phyloP scores from a whole-genome alignment of 53 echinoderm and acorn worm species.

The Henricia sp. region DNA sequence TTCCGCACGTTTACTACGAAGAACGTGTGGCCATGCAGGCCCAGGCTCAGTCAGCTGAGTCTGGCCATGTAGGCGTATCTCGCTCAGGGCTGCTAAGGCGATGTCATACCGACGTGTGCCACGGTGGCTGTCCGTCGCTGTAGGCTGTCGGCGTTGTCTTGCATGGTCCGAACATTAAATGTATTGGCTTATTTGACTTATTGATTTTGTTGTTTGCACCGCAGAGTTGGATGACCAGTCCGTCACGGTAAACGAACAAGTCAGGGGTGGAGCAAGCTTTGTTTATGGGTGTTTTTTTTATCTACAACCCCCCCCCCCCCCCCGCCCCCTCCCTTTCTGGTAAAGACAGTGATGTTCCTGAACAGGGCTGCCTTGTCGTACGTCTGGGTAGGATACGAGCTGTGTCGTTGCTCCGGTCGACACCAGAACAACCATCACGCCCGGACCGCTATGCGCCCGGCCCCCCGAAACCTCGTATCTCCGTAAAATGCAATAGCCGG shows the following conservation, averaged over 20 bases:
- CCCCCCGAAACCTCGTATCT: too few relatives aligned
- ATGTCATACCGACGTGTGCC: background rate
- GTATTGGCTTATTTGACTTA: too few relatives aligned
- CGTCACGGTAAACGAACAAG: background rate
- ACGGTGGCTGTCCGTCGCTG: background rate
- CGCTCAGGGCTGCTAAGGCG: background rate
- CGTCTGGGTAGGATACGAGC: background rate
- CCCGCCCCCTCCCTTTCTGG: too few relatives aligned
- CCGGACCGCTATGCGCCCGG: background rate
- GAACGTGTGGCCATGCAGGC: too few relatives aligned
- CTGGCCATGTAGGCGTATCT: too few relatives aligned
- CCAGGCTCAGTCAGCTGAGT: background rate
- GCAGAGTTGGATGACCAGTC: background rate
- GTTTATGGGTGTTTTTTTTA: background rate
- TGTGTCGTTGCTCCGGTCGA: background rate
- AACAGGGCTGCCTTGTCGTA: slow-evolving; percentile 1
- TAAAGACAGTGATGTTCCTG: background rate
- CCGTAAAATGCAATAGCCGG: too few relatives aligned
- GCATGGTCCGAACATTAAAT: background rate
- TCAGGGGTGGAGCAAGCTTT: background rate
- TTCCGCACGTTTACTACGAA: too few relatives aligned
- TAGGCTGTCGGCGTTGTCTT: background rate
- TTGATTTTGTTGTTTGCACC: background rate
- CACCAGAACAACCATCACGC: background rate
- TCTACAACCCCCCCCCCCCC: too few relatives aligned